phyloP scores from a whole-genome alignment of 1,140 invertebrate species.

The Rhopalosiphum padi region DNA sequence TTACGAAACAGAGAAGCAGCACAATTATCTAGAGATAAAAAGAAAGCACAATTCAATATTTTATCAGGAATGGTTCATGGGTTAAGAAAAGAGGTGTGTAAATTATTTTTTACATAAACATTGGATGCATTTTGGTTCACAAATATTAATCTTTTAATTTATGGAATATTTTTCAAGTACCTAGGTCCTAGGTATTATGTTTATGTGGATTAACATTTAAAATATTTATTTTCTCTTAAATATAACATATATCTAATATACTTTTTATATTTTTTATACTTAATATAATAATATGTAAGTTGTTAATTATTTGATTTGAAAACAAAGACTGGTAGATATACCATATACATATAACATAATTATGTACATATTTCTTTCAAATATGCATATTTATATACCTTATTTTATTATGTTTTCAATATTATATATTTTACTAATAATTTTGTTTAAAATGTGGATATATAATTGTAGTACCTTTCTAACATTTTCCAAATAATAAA shows the following conservation, averaged over 20 bases:
- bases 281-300: neutral
- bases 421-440: neutral
- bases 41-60: constrained; percentile 52
- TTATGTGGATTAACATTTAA: neutral
- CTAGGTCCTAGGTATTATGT: neutral
- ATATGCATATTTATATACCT: neutral
- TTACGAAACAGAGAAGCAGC: constrained; percentile 55
- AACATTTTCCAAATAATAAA: constrained; percentile 3
- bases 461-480: neutral
- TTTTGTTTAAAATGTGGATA: neutral
- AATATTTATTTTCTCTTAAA: too few species aligned
- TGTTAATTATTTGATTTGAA: neutral
- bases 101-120: neutral
- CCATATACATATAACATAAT: neutral
- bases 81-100: constrained; percentile 47
- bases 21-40: constrained; percentile 52
- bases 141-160: neutral
- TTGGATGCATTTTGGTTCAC: neutral
- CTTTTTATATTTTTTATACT: neutral
- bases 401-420: neutral
- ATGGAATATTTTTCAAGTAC: neutral
- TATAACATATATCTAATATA: too few species aligned
- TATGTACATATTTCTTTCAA: neutral
- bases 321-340: neutral
- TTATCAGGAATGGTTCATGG: constrained; percentile 50